phyloP scores from a whole-genome alignment of 2,113 vertebrate species.

The Aramus guarauna region DNA sequence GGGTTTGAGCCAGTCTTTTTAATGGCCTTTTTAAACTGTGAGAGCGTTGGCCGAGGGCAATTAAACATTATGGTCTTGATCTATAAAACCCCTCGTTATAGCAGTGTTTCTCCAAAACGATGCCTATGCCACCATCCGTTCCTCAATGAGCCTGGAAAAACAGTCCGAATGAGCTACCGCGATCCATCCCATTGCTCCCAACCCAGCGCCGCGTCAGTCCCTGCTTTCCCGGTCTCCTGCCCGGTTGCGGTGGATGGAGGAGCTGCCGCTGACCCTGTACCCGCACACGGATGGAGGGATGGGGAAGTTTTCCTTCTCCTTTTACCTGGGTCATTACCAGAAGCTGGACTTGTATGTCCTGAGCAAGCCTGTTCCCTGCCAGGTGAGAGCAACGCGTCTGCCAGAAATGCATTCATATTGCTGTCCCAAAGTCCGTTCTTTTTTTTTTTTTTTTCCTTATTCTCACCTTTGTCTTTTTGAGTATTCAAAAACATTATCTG shows the following conservation, averaged over 20 bases:
- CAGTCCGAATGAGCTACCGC: background rate
- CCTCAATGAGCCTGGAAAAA: slow-evolving; percentile 29
- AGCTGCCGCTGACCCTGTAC: background rate
- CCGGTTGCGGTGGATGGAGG: rapidly evolving
- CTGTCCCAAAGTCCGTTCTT: background rate
- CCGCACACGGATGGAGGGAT: rapidly evolving
- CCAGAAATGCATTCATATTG: background rate
- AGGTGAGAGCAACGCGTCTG: background rate
- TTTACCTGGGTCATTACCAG: rapidly evolving
- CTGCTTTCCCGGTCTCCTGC: background rate
- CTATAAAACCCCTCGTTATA: slow-evolving; percentile 35
- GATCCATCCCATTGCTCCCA: background rate
- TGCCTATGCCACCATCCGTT: background rate
- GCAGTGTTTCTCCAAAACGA: slow-evolving; percentile 1
- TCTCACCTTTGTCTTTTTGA: background rate
- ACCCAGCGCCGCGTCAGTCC: rapidly evolving
- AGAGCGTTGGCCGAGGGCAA: slow-evolving; percentile 34
- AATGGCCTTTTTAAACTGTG: slow-evolving; percentile 12
- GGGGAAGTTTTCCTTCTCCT: background rate
- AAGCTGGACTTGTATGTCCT: background rate
- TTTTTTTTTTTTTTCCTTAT: background rate
- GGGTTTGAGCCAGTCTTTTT: slow-evolving; percentile 29
- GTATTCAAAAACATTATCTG: background rate
- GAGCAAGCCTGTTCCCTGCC: background rate
- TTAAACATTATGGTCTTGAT: slow-evolving; percentile 44